A percentile compares a stretch with the other conserved stretches of the same genome.
Conservation (phyloP, 2,888 invertebrate genomes). For the Epicampocera succincta region DNA sequence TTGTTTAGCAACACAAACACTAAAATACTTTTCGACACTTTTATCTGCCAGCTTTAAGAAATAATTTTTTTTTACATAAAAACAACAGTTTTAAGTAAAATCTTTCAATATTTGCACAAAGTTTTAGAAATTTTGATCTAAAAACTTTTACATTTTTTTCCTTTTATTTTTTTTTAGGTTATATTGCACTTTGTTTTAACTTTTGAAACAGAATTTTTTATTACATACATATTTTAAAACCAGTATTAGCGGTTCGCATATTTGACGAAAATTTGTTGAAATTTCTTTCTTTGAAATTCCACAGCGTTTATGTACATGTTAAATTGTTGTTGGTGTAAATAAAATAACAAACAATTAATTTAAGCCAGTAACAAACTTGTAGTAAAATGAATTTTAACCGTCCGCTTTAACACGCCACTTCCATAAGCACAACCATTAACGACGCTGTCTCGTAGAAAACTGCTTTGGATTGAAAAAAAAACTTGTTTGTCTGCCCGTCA, state of each 20-base stretch:
- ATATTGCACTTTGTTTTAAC: conserved; percentile 38
- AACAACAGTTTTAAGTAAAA: not conserved
- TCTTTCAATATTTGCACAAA: not conserved
- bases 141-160: too few species aligned
- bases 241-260: conserved; percentile 28
- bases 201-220: conserved; percentile 16
- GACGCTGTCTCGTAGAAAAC: conserved; percentile 81
- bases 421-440: conserved; percentile 78
- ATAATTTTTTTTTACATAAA: conserved; percentile 1
- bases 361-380: conserved; percentile 21
- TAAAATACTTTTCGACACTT: conserved; percentile 27
- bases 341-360: conserved; percentile 36
- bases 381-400: conserved; percentile 38
- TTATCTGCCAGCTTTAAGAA: conserved; percentile 49
- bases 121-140: too few species aligned
- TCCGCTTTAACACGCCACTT: conserved; percentile 54
- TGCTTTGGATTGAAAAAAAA: conserved; percentile 75
- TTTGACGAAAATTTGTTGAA: not conserved
- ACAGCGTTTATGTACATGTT: conserved; percentile 42
- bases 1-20: conserved; percentile 73
- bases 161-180: not conserved
- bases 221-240: conserved; percentile 25
- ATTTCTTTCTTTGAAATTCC: conserved; percentile 32
- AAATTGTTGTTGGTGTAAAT: conserved; percentile 44
- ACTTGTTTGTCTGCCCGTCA: conserved; percentile 77